phyloP scores from a whole-genome alignment of 2,113 vertebrate genomes.

The Rhizomys pruinosus region DNA sequence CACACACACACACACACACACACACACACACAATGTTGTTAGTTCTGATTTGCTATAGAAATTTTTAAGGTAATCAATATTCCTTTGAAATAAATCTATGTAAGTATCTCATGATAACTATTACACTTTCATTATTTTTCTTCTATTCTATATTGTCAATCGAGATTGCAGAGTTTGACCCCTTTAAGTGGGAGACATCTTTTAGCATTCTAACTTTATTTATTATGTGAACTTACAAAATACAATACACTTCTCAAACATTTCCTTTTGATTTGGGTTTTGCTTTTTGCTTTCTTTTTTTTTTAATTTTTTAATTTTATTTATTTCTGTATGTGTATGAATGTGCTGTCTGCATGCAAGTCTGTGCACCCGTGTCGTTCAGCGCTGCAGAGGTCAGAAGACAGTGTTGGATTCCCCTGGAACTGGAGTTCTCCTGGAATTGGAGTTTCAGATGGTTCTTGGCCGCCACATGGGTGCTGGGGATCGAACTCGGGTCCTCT shows the following conservation, averaged over 20 bases:
- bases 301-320: no score
- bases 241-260: neutral
- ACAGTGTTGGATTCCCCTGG: no score
- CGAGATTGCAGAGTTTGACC: neutral
- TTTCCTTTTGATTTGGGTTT: neutral
- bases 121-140: neutral
- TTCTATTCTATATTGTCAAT: neutral
- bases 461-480: no score
- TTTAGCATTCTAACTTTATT: neutral
- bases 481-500: no score
- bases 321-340: no score
- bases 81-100: slow-evolving; percentile 7
- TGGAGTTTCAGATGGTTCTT: no score
- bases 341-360: no score
- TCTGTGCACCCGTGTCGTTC: no score
- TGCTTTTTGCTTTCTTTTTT: no score
- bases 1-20: no score
- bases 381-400: no score
- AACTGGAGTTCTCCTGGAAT: no score
- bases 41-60: slow-evolving; percentile 22
- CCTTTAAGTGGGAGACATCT: neutral
- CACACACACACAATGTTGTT: neutral
- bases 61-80: neutral
- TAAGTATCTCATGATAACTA: neutral
- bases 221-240: neutral